These are phyloP conservation scores for Gobius niger DNA, from an alignment of 2,113 vertebrate species.

Conservation along the genomic window DNA sequence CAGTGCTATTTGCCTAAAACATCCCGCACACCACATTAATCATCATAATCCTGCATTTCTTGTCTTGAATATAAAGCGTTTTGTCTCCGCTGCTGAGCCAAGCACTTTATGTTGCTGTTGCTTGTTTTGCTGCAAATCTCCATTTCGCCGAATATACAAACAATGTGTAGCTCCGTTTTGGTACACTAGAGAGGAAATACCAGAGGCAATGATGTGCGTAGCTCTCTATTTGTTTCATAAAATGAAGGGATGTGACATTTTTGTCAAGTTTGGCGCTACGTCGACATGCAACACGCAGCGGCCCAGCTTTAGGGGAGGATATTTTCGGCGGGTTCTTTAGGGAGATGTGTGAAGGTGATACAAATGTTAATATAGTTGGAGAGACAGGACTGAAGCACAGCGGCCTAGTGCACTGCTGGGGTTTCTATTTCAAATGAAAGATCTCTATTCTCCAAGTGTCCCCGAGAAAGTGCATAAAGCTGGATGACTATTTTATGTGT, in stretches of 20 bases:
- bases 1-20: slow-evolving; percentile 50
- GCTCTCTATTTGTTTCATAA: slow-evolving; percentile 23
- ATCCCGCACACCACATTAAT: slow-evolving; percentile 50
- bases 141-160: slow-evolving; percentile 22
- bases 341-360: slow-evolving; percentile 17
- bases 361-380: slow-evolving; percentile 37
- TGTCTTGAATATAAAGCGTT: slow-evolving; percentile 44
- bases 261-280: slow-evolving; percentile 22
- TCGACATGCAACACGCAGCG: slow-evolving; percentile 16
- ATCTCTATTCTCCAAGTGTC: slow-evolving; percentile 8
- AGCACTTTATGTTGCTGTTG: background rate
- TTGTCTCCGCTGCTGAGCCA: slow-evolving; percentile 46
- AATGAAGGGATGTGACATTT: slow-evolving; percentile 9
- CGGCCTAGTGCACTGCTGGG: background rate
- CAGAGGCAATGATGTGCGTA: slow-evolving; percentile 21
- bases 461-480: background rate
- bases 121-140: slow-evolving; percentile 3
- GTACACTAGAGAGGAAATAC: slow-evolving; percentile 18
- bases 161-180: slow-evolving; percentile 31
- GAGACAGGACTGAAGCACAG: background rate
- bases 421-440: background rate
- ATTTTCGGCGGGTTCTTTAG: slow-evolving; percentile 4
- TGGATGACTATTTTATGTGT: slow-evolving; percentile 11
- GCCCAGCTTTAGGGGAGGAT: slow-evolving; percentile 12
- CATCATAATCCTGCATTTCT: slow-evolving; percentile 50